Base-by-base conservation (phyloP, 2,888 invertebrate species). In the Colletes collaris region DNA sequence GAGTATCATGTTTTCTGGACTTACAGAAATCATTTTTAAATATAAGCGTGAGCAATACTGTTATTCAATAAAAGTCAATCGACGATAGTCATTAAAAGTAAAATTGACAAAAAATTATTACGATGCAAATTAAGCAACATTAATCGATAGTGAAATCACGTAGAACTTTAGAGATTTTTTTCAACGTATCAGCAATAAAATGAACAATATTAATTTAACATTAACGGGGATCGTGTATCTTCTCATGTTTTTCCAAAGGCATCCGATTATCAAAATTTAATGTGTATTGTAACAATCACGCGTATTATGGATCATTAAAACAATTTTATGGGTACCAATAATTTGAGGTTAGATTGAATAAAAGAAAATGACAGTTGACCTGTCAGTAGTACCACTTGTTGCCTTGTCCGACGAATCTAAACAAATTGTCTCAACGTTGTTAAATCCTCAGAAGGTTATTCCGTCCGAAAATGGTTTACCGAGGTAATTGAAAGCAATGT, bases 401-500 rank as follows among this genome's bases (percentile, higher is more conserved):
- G 92, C 90, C 13, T 58, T 92, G 16, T 91, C 92, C 2, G 46
- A 46, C 8, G 82, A 83, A 62, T 87, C 89, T 4, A 90, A 75
- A 78, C 81, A 87, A 68, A 27, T 95, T 67, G 91, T 96, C 81
- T 95, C 96, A 1, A 93, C 93, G 68, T 92, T 95, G 85, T 93
- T 97, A 70, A 96, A 97, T 92, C 94, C 96, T 5, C 93, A 93
- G 65, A 97, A 96, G 94, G 93, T 96, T 53, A 92, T 97, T 62
- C 95, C 94, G 3, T 95, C 95, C 10, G 95, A 95, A 76, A 95
- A 95, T 89, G 95, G 95, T 27, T 91, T 93, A 49, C 92, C 92
- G 7, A 93, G 94, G 94, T 94, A 87, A 86, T 60, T 55, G 19
- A 11, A 52, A 67, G 19, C 11, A 0, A 63, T 40, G 7, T 7